Evolutionary conservation across 2,888 invertebrate species (phyloP).

Genomic region (Pollenia griseotomentosa): DNA sequence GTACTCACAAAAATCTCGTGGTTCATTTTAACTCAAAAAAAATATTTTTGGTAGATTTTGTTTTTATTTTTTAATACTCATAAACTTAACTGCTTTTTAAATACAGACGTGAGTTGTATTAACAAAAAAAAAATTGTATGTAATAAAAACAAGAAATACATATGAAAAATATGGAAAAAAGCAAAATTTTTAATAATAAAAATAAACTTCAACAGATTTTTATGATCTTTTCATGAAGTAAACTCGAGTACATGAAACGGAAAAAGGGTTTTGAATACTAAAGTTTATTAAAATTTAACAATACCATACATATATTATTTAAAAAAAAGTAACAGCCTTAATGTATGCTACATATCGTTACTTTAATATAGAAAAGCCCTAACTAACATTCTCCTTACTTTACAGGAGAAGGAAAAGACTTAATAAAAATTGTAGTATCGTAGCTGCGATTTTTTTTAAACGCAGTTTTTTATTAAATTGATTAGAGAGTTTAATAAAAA

Average conservation of each 20-base stretch:
- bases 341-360: neutral
- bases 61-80: conserved; percentile 50
- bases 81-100: conserved; percentile 52
- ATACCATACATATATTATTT: neutral
- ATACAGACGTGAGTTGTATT: conserved; percentile 57
- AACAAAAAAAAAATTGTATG: neutral
- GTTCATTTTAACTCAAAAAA: conserved; percentile 32
- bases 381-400: too few species aligned
- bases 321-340: neutral
- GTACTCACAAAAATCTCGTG: conserved; percentile 10
- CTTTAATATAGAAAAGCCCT: too few species aligned
- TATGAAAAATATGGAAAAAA: neutral
- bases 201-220: conserved; percentile 43
- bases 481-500: too few species aligned
- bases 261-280: neutral
- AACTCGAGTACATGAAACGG: neutral
- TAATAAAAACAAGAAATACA: conserved; percentile 40
- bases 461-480: too few species aligned
- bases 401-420: too few species aligned
- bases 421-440: too few species aligned
- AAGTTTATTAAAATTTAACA: conserved; percentile 8
- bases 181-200: conserved; percentile 27
- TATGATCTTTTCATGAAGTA: conserved; percentile 21
- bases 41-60: conserved; percentile 33
- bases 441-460: too few species aligned